Evolutionary conservation across 2,113 vertebrate species (phyloP), one percentile per base, ranked within the genome.

Genomic region (Menidia beryllina): DNA sequence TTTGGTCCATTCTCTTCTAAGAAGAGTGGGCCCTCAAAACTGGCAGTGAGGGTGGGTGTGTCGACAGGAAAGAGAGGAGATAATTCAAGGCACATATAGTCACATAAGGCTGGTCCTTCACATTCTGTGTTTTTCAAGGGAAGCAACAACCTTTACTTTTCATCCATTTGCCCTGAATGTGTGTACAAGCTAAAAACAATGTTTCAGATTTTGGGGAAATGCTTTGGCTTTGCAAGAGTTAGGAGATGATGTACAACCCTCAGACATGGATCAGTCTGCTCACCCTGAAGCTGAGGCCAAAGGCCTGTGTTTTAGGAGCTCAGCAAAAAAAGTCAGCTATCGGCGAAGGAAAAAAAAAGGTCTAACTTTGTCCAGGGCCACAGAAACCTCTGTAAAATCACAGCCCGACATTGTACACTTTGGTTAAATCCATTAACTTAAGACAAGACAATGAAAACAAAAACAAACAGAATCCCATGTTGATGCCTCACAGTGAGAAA

Each of bases 61-160:
- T n/a, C 30, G 58, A 51, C 51, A 27, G 26, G 71, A 43, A 62
- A 64, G 39, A 69, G 49, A 62, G 14, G 49, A 75, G 59, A 10
- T 21, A 67, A 82, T 75, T 77, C 91, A 95, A 98, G 97, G 96
- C 96, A 98, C 96, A 82, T 84, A 74, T 64, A 90, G 88, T 92
- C 89, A 93, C 90, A 87, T 93, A 95, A 96, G 95, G 94, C 95
- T 94, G 93, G 86, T 90, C 80, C 63, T 82, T 88, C 53, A 53
- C 59, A 71, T 80, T 77, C 53, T 69, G 30, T 47, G 75, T 66
- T 67, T 39, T 24, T 9, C 7, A 62, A 62, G 13, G 73, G 25
- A 69, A 48, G 64, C 21, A 17, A 56, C 34, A n/a, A 24, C 41
- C 26, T 62, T 56, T 2, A 65, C 7, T 7, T 19, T 64, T 75